These are phyloP conservation scores for Diaprepes abbreviatus DNA, from an alignment of 2,888 invertebrate species.

Conservation along the genomic window DNA sequence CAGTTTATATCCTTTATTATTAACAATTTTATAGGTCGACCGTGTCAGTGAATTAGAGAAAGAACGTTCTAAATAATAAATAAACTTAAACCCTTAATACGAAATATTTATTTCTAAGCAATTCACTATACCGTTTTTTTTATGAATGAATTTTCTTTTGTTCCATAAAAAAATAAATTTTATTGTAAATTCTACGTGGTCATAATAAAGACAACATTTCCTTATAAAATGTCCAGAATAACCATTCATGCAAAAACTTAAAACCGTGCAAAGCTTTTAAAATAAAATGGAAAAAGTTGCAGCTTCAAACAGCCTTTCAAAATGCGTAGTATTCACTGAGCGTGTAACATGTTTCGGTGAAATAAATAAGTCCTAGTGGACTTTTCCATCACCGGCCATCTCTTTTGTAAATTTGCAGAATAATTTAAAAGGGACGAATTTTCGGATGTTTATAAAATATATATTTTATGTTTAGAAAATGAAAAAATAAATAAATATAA, in stretches of 20 bases:
- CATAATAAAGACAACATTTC: conserved; percentile 3
- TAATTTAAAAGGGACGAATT: conserved; percentile 5
- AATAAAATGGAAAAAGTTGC: conserved; percentile 19
- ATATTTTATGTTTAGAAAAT: background rate
- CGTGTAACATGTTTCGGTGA: conserved; percentile 20
- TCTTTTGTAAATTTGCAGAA: conserved; percentile 15
- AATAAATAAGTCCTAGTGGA: conserved; percentile 23
- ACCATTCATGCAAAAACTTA: conserved; percentile 11
- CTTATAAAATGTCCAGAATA: background rate
- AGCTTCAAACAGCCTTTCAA: conserved; percentile 21
- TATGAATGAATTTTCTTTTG: no score
- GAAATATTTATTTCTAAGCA: no score
- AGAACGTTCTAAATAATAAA: no score
- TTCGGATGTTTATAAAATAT: conserved; percentile 3
- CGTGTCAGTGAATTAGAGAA: no score
- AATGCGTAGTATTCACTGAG: conserved; percentile 17
- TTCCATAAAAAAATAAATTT: background rate
- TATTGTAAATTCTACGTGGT: background rate
- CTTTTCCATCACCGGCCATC: conserved; percentile 15
- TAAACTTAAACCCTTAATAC: no score
- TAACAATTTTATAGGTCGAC: no score
- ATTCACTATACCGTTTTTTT: no score
- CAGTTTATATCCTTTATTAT: no score
- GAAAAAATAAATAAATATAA: no score
- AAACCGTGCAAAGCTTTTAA: conserved; percentile 15